Evolutionary conservation across 2,797 vertebrate genomes (phyloP).

Genomic region (Babyrousa celebensis): DNA sequence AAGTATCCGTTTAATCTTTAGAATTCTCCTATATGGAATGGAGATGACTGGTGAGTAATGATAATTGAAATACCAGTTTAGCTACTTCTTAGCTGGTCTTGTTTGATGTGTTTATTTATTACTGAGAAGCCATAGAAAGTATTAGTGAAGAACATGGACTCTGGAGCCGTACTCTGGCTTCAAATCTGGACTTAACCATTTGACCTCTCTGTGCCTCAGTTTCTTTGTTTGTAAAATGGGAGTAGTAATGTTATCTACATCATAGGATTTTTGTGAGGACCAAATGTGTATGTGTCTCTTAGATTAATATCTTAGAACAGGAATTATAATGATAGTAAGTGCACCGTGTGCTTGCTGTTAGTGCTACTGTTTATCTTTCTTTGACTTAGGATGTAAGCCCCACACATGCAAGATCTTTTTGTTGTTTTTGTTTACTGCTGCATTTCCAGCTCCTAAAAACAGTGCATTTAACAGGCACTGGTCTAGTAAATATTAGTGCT

Average conservation of each 20-base stretch:
- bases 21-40: conserved; percentile 19
- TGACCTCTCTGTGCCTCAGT: conserved; percentile 24
- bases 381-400: conserved; percentile 61
- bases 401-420: background rate
- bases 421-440: conserved; percentile 50
- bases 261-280: conserved; percentile 61
- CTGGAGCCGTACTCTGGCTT: conserved; percentile 53
- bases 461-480: background rate
- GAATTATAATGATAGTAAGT: conserved; percentile 32
- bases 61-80: conserved; percentile 48
- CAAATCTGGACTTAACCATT: conserved; percentile 58
- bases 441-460: background rate
- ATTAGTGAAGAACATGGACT: conserved; percentile 56
- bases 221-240: conserved; percentile 54
- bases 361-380: conserved; percentile 63
- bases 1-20: conserved; percentile 48
- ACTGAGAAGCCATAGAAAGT: background rate
- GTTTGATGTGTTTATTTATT: conserved; percentile 58
- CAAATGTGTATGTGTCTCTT: conserved; percentile 43
- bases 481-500: conserved; percentile 57
- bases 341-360: conserved; percentile 10
- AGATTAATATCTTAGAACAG: conserved; percentile 49
- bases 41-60: conserved; percentile 53
- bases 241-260: conserved; percentile 47
- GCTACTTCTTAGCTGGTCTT: conserved; percentile 35